phyloP scores from a whole-genome alignment of 2,113 vertebrate species.

The Pollimyrus isidori region DNA sequence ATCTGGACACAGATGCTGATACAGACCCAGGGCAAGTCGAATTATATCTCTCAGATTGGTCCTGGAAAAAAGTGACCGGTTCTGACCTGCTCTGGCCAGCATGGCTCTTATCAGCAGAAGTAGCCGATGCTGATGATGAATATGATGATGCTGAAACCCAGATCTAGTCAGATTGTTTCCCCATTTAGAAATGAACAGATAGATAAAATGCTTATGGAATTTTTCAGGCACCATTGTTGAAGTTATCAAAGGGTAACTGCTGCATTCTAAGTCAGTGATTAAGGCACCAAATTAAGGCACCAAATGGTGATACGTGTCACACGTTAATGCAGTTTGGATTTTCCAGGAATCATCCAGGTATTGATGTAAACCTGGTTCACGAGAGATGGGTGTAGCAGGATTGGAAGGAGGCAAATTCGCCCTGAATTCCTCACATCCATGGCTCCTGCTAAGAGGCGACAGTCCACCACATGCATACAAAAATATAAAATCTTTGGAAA shows the following conservation, averaged over 20 bases:
- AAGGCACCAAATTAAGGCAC: background rate
- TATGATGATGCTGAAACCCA: background rate
- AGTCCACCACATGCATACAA: constrained; percentile 20
- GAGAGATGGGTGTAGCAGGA: background rate
- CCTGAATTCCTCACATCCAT: background rate
- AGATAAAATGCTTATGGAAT: background rate
- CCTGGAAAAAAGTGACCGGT: background rate
- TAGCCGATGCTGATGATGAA: background rate
- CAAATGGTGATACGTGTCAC: background rate
- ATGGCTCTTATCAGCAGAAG: background rate
- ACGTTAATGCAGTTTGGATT: background rate
- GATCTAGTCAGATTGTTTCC: background rate
- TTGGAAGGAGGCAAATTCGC: background rate
- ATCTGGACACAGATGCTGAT: background rate
- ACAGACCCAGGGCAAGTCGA: background rate
- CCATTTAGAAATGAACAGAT: background rate
- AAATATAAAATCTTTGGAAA: constrained; percentile 18
- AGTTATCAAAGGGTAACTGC: background rate
- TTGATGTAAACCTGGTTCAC: background rate
- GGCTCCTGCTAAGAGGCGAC: background rate
- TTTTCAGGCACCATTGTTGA: background rate
- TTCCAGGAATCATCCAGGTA: background rate
- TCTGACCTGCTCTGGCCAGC: background rate
- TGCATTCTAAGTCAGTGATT: background rate
- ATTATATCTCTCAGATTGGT: background rate